phyloP scores from a whole-genome alignment of 1,140 invertebrate genomes.

The Galleria mellonella region DNA sequence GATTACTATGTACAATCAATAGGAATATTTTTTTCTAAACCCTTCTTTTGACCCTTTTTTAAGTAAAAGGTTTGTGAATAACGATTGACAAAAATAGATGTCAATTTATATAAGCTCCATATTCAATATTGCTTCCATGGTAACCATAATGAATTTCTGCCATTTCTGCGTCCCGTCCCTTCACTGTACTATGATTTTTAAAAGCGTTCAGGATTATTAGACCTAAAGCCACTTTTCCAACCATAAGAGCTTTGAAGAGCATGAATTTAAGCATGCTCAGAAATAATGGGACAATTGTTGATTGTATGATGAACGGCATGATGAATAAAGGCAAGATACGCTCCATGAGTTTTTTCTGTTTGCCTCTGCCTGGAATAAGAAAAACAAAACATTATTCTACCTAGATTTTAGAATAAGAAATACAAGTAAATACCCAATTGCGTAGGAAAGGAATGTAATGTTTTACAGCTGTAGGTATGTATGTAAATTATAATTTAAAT shows the following conservation, averaged over 20 bases:
- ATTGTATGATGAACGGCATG: constrained; percentile 79
- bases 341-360: constrained; percentile 75
- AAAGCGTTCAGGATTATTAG: constrained; percentile 77
- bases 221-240: constrained; percentile 78
- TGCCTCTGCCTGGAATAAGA: constrained; percentile 66
- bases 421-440: too few species aligned
- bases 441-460: too few species aligned
- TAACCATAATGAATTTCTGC: constrained; percentile 72
- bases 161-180: constrained; percentile 51
- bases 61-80: too few species aligned
- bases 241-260: constrained; percentile 78
- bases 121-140: constrained; percentile 69
- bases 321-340: constrained; percentile 77
- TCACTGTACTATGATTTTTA: constrained; percentile 67
- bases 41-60: too few species aligned
- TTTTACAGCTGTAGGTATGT: too few species aligned
- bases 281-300: constrained; percentile 77
- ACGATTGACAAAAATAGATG: too few species aligned
- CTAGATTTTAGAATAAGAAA: too few species aligned
- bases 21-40: too few species aligned
- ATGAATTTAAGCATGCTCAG: constrained; percentile 78
- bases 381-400: too few species aligned
- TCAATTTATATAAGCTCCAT: constrained; percentile 69
- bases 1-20: too few species aligned
- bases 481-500: too few species aligned